Base-by-base conservation (phyloP, 1,140 invertebrate species). In the Drosophila carrolli region DNA sequence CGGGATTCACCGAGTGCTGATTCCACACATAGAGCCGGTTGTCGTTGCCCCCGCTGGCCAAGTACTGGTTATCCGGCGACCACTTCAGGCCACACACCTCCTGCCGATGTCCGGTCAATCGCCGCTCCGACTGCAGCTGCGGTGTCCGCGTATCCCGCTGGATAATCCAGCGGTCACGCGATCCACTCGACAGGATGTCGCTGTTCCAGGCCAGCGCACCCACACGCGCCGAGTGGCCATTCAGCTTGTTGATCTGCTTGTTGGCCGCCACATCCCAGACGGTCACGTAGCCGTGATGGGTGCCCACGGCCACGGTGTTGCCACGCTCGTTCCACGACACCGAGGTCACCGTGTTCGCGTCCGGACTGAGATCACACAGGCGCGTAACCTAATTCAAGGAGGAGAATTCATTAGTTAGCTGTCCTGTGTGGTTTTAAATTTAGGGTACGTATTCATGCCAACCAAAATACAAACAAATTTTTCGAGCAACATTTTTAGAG, bases 11-110 rank as follows among this genome's bases (percentile, higher is more conserved):
- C 1, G 97, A 97, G 91, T 98, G 97, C 93, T 94, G 94, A 92
- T 98, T 99, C 99, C 99, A 99, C 1, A 99, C 98, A 93, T 98
- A 98, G 5, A 99, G 93, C 75, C 98, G 96, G 93, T 99, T 99
- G 93, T 99, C 99, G 93, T 99, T 99, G 35, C 99, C 99, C 44
- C 99, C 99, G 6, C 98, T 99, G 1, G 99, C 99, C 35, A 99
- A 93, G 92, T 98, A 98, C 92, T 99, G 98, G 85, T 98, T 98
- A 93, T 99, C 99, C 0, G 99, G 99, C 11, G 99, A 99, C 99
- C 99, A 99, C 93, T 99, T 99, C 4, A 99, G 93, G 0, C 99
- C 99, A 93, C 99, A 99, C 10, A 98, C 98, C 94, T 99, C 99
- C 93, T 99, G 99, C 56, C 98, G 93, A 93, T 99, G 99, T 0